A percentile compares a stretch with the other conserved stretches of the same genome.
Conservation (phyloP, 1,140 invertebrate species). For the Trichonephila clavipes region DNA sequence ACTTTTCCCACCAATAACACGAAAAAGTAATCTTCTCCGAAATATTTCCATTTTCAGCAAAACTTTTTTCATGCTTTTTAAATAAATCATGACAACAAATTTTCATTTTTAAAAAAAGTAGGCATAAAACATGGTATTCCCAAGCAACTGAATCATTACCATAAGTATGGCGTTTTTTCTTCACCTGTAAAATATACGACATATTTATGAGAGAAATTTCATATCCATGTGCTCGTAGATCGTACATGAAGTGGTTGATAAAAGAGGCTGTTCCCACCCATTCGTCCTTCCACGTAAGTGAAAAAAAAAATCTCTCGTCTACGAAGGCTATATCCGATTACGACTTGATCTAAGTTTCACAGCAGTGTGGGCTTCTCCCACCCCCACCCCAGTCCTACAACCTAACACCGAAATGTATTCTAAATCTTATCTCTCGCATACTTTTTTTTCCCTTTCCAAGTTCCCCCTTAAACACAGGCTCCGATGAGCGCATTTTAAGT, state of each 20-base stretch:
- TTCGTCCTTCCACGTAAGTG: background rate
- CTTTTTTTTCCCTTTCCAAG: background rate
- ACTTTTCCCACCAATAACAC: too few species aligned
- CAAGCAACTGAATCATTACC: too few species aligned
- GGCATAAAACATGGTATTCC: too few species aligned
- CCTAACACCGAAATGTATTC: conserved; percentile 6
- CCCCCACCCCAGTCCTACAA: background rate
- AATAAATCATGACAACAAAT: too few species aligned
- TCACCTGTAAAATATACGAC: background rate
- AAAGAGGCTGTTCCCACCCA: background rate
- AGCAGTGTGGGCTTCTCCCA: background rate
- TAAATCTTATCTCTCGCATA: conserved; percentile 28
- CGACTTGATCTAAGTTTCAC: conserved; percentile 6
- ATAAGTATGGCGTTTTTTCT: background rate
- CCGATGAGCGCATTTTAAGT: conserved; percentile 44
- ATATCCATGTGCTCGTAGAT: background rate
- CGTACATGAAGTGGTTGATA: conserved; percentile 20
- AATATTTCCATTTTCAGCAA: too few species aligned
- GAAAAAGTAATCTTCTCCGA: too few species aligned
- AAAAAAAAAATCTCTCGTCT: conserved; percentile 12
- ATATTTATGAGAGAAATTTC: background rate
- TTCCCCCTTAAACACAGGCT: conserved; percentile 31
- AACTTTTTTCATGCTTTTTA: too few species aligned
- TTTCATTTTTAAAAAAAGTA: too few species aligned
- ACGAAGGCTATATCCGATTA: conserved; percentile 20